These are phyloP conservation scores for Triplophysa tibetana DNA, from an alignment of 2,113 vertebrate genomes.

Conservation along the genomic window DNA sequence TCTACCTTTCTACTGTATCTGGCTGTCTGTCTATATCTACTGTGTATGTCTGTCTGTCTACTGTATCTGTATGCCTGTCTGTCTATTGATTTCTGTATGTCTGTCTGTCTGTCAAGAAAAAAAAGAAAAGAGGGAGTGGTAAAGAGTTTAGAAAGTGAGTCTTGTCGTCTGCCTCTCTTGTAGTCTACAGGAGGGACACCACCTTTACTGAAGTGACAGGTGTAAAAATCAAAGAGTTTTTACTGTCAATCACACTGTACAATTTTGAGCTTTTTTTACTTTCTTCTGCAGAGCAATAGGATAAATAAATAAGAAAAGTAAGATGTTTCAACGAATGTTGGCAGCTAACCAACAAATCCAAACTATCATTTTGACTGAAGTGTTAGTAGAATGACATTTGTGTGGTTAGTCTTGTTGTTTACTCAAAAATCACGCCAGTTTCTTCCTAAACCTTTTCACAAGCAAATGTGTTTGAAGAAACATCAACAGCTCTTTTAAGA, in stretches of 20 bases:
- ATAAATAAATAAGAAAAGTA: too few relatives aligned
- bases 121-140: not conserved
- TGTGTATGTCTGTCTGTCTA: constrained; percentile 45
- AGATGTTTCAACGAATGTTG: too few relatives aligned
- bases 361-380: not conserved
- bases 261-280: not conserved
- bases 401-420: not conserved
- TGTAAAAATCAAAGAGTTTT: constrained; percentile 17
- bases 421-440: not conserved
- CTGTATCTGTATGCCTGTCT: not conserved
- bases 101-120: not conserved
- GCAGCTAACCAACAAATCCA: not conserved
- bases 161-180: not conserved
- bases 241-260: constrained; percentile 7
- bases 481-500: not conserved
- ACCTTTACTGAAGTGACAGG: constrained; percentile 2
- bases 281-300: not conserved
- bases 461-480: constrained; percentile 11
- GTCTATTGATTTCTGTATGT: too few relatives aligned
- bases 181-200: not conserved
- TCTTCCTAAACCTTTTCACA: not conserved
- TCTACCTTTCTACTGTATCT: not conserved
- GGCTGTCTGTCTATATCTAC: constrained; percentile 11
- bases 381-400: not conserved
- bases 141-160: not conserved